These are phyloP conservation scores for Hydra vulgaris DNA, from an alignment of 30 jellyfish, hydroid and myxozoan genomes.

Conservation along the genomic window DNA sequence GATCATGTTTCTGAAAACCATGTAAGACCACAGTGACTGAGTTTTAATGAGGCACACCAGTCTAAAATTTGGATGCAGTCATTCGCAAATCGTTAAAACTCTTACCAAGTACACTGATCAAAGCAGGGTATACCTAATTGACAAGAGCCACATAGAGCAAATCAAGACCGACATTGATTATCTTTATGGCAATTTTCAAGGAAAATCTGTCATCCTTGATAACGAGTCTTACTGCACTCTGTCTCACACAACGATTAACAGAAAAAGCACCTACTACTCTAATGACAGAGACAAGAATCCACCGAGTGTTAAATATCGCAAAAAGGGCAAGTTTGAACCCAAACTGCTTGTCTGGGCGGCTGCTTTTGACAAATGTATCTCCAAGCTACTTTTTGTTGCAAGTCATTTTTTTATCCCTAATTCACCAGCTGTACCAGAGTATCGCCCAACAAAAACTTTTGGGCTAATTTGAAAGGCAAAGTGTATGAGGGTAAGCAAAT, in stretches of 20 bases:
- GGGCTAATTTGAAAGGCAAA: background rate
- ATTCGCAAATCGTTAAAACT: background rate
- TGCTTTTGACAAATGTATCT: background rate
- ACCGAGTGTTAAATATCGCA: background rate
- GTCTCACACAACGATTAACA: background rate
- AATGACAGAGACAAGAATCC: background rate
- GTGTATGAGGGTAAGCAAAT: background rate
- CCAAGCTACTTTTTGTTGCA: background rate
- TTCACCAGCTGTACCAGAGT: background rate
- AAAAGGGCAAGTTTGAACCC: background rate
- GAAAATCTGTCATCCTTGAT: background rate
- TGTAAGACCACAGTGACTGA: no score
- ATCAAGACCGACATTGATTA: background rate
- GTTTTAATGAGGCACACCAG: background rate
- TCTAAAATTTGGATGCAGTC: background rate
- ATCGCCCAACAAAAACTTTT: background rate
- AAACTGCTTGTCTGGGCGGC: background rate
- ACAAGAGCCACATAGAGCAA: background rate
- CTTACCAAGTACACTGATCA: background rate
- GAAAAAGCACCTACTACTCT: background rate
- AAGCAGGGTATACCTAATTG: background rate
- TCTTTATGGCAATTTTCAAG: background rate
- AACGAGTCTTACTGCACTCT: background rate
- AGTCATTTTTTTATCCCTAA: background rate
- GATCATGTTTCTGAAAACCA: no score